Base-by-base conservation (phyloP, 2,888 invertebrate species). In the Xanthorhoe designata region DNA sequence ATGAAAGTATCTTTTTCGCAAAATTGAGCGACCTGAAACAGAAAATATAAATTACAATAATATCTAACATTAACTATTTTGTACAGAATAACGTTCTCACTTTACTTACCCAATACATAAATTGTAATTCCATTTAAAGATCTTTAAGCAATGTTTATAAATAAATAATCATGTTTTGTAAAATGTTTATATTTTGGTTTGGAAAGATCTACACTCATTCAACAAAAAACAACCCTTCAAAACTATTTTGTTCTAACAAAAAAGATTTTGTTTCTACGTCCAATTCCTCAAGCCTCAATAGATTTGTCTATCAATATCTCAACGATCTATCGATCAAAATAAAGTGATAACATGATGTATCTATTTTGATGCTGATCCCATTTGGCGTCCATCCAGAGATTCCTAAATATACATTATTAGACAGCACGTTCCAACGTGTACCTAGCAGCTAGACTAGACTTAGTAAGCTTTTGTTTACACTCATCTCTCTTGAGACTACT, bases 311-410 rank as follows among this genome's bases (percentile, higher is more conserved):
- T 67, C 69, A 68, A 69, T 70, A 72, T 67, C 59, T 68, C 69
- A 70, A 60, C 61, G 15, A 56, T 52, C 68, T 61, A 71, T 72
- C 60, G 64, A 72, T 74, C 70, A 72, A 68, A 69, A 68, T 70
- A 71, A 70, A 71, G 45, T 68, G 57, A 67, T 68, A 68, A 61
- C 52, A 61, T 66, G 61, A 69, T 61, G 67, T 65, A 70, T 69
- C 74, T 74, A 74, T 74, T 72, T 68, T 59, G 53, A 72, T 63
- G 57, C 49, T 47, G 15, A 64, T 63, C 29, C 55, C 54, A 59
- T 58, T 82, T 89, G 88, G 89, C 85, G 52, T 0, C 1, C 5
- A 38, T 81, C 88, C 89, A 89, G 77, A 76, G 74, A 83, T 85
- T 78, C 73, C 56, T 64, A 69, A 77, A 77, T 32, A 78, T 79